Evolutionary conservation across 2,113 vertebrate genomes (phyloP), one percentile per base, ranked within the genome.

Genomic region (Candoia aspera): DNA sequence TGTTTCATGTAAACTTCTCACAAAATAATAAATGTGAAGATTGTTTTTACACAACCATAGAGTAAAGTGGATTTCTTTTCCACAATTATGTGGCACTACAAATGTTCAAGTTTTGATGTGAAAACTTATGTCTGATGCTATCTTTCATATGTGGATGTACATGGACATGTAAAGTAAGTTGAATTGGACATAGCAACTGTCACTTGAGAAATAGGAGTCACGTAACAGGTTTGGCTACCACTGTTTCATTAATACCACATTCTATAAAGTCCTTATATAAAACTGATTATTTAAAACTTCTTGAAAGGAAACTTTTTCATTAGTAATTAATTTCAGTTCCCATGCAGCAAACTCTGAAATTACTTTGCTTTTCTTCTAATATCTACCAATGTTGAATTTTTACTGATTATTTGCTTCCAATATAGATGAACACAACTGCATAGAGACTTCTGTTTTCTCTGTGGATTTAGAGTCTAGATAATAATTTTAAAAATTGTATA

Each of bases 1-100:
- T 95, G 59, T 93, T 93, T 89, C 95, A 9, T 94, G 46, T 94
- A 33, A 86, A 89, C 94, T 87, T 26, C 58, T 96, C 86, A 91
- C 95, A 90, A 95, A 87, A 87, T 92, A 68, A 91, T 96, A 95
- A 95, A 94, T 1, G 37, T 57, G 92, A 8, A 29, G 93, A 95
- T 94, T 95, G 88, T 95, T 97, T 97, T 98, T 96, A 91, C 97
- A 97, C 94, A 94, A 95, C 90, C 95, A 92, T 59, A n/a, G 92
- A 59, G 1, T 0, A 59, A 89, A 92, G 21, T 2, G 0, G 42
- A 86, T 93, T 91, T 91, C 90, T 91, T 83, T 91, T 92, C 23
- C 57, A 84, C 91, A 84, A 26, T 93, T 37, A 86, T 85, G 49
- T 59, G 37, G 42, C 55, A 42, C 17, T 92, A 59, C 55, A 88